Percentiles rank a stretch among this genome's conserved stretches.
Evolutionary conservation across 2,797 vertebrate species (phyloP).

Genomic region (Aratinga solstitialis): DNA sequence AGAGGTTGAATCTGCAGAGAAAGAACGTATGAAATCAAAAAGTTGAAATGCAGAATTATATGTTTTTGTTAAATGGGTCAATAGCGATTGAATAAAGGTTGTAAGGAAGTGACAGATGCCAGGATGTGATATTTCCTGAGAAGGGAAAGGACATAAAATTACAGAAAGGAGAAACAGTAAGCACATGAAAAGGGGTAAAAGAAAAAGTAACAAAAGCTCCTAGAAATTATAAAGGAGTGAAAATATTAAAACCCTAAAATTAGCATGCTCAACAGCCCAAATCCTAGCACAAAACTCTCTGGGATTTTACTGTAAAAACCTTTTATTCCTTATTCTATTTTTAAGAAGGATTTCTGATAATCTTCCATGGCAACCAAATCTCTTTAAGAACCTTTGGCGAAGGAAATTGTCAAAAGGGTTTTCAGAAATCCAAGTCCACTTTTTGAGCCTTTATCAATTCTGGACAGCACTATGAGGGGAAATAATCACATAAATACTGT

Average conservation of each 20-base stretch:
- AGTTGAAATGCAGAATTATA: neutral
- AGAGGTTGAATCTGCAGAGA: neutral
- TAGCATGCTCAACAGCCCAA: neutral
- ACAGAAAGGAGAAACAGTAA: neutral
- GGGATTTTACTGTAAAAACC: neutral
- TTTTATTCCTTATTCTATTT: slow-evolving; percentile 21
- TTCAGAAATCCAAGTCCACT: neutral
- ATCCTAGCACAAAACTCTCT: neutral
- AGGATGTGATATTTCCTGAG: neutral
- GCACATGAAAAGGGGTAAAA: neutral
- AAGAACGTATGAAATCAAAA: neutral
- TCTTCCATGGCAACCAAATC: slow-evolving; percentile 29
- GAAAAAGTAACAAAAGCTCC: neutral
- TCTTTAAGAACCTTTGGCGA: slow-evolving; percentile 14
- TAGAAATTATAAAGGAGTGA: neutral
- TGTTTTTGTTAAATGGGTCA: neutral
- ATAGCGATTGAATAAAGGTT: neutral
- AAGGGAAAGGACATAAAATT: neutral
- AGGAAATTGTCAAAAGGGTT: neutral
- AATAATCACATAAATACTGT: neutral
- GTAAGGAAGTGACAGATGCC: neutral
- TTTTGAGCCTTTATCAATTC: neutral
- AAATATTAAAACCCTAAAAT: neutral
- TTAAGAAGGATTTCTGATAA: slow-evolving; percentile 35
- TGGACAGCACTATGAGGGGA: neutral